Evolutionary conservation across 2,888 invertebrate species (phyloP).

Genomic region (Parasteatoda lunata): DNA sequence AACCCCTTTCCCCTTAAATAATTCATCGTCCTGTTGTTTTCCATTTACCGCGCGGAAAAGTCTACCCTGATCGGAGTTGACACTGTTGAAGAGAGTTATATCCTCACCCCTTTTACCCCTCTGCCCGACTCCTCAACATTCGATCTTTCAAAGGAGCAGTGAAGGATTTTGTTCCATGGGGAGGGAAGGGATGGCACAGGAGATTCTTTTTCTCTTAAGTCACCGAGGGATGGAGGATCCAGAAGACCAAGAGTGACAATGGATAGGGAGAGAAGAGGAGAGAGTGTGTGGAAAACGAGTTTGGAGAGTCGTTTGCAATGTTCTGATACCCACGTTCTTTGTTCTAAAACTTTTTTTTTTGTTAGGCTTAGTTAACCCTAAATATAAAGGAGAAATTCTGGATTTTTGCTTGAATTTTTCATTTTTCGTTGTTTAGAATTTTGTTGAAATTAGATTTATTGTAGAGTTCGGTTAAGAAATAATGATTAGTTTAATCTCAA

Average conservation of each 20-base stretch:
- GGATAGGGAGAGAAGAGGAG: slow-evolving; percentile 5
- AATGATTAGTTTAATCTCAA: no score
- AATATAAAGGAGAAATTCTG: no score
- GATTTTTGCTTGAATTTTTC: no score
- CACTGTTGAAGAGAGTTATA: slow-evolving; percentile 49
- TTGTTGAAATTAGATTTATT: no score
- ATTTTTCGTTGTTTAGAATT: no score
- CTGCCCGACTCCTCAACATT: background rate
- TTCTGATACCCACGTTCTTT: background rate
- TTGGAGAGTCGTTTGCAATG: slow-evolving; percentile 5
- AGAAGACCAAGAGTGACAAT: slow-evolving; percentile 24
- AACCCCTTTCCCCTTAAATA: slow-evolving; percentile 40
- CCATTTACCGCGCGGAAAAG: slow-evolving; percentile 39
- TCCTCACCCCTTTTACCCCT: slow-evolving; percentile 14
- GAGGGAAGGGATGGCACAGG: background rate
- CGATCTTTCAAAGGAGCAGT: background rate
- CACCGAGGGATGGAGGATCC: slow-evolving; percentile 35
- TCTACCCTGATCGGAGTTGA: slow-evolving; percentile 46
- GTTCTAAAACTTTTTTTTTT: background rate
- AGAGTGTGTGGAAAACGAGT: background rate
- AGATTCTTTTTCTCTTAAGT: slow-evolving; percentile 21
- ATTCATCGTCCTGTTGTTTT: slow-evolving; percentile 60
- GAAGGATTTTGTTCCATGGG: background rate
- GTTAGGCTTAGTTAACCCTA: background rate
- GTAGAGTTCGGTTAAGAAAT: no score